Percentiles rank a stretch among this genome's conserved stretches.
phyloP scores from a whole-genome alignment of 2,888 invertebrate genomes.

The Tuta absoluta region DNA sequence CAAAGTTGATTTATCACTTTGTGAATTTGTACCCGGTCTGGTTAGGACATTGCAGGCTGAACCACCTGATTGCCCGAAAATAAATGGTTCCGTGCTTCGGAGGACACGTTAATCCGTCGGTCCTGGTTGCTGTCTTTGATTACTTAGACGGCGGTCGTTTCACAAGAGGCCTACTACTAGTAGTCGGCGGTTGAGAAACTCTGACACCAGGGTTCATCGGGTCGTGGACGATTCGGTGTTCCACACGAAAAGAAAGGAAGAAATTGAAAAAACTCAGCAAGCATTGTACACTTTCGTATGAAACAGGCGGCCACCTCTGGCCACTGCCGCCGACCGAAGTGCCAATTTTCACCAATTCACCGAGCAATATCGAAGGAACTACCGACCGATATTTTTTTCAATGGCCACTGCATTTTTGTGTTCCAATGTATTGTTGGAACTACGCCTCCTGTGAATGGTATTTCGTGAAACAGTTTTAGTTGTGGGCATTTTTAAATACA shows the following conservation, averaged over 20 bases:
- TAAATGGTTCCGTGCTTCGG: too few species aligned
- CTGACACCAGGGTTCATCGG: too few species aligned
- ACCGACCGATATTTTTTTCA: constrained; percentile 37
- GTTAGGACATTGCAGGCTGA: too few species aligned
- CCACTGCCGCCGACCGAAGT: constrained; percentile 34
- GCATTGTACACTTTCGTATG: background rate
- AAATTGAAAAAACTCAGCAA: background rate
- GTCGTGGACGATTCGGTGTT: too few species aligned
- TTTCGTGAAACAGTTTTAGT: background rate
- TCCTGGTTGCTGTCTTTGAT: too few species aligned
- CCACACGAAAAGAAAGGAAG: background rate
- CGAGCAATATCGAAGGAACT: constrained; percentile 46
- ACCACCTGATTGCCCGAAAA: too few species aligned
- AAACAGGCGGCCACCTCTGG: background rate
- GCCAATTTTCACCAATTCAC: constrained; percentile 53
- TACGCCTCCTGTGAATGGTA: background rate
- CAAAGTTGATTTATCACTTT: too few species aligned
- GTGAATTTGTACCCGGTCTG: too few species aligned
- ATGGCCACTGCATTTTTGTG: constrained; percentile 15
- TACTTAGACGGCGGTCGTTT: too few species aligned
- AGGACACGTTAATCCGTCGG: too few species aligned
- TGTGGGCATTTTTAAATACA: background rate
- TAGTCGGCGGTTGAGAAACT: too few species aligned
- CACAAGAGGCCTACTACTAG: too few species aligned
- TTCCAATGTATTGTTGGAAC: constrained; percentile 8